Percentiles rank a stretch among this genome's conserved stretches.
Evolutionary conservation across 2,797 vertebrate genomes (phyloP).

Genomic region (Phrynocephalus guinanensis): DNA sequence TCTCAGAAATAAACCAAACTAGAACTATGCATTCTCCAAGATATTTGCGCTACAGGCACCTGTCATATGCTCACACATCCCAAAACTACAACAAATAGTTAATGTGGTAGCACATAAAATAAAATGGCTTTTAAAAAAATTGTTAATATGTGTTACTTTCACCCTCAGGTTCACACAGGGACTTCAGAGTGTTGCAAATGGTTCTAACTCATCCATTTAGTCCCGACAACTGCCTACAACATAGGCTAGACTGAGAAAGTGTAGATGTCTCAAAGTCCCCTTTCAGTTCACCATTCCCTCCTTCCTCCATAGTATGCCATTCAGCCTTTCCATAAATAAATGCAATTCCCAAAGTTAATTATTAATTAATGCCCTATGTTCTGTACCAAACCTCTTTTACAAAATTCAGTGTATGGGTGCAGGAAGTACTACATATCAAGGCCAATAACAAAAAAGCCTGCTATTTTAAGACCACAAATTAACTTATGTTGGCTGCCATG

Average conservation of each 20-base stretch:
- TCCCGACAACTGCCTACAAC: neutral
- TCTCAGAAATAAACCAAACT: slow-evolving; percentile 10
- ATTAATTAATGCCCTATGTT: neutral
- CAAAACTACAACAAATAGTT: no score
- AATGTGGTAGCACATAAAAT: neutral
- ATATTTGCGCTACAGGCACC: neutral
- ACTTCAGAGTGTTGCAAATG: neutral
- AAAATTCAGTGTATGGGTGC: neutral
- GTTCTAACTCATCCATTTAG: no score
- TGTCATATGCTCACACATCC: neutral
- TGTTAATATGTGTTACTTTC: neutral
- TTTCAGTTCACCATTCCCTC: neutral
- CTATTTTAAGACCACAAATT: no score
- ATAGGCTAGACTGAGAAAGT: neutral
- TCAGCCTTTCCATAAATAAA: neutral
- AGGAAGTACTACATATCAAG: neutral
- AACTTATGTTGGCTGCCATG: no score
- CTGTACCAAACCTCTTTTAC: neutral
- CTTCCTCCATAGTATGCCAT: neutral
- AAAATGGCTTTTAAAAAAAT: neutral
- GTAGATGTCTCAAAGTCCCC: neutral
- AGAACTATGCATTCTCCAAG: neutral
- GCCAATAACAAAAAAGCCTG: no score
- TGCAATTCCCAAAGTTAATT: neutral
- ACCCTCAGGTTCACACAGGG: no score